Evolutionary conservation across 2,113 vertebrate genomes (phyloP), one percentile per base, ranked within the genome.

Genomic region (Pygoscelis adeliae): DNA sequence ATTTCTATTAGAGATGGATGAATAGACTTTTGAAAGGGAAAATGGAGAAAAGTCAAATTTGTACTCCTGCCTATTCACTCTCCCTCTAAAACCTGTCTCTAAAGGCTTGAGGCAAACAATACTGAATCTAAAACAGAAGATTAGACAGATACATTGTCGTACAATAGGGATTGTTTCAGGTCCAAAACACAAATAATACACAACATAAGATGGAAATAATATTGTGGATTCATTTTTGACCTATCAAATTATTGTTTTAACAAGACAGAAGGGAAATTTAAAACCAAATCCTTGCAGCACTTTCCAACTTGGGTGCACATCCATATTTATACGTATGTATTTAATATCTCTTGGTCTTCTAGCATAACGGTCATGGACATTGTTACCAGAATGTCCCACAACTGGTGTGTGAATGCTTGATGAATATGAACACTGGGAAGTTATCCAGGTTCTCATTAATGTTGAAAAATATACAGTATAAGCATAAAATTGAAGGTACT

Each of bases 1-100:
- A 72, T 40, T 97, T 94, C 61, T 72, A 25, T 94, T 47, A 89
- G 69, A 87, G 52, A 83, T 32, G 44, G 85, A 67, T 86, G 50
- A 97, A 92, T 47, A 80, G 63, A 82, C n/a, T 90, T 88, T 83
- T 90, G 74, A 94, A 92, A 81, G n/a, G 22, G 14, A 95, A 92
- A 89, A 86, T 0, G 71, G 32, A 56, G 80, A 74, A 83, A 66
- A 93, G 85, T 32, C 46, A 50, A 38, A 89, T 92, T 83, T 73
- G 15, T 77, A 23, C 85, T 85, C 58, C 36, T 83, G 53, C 30
- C 69, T 93, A 55, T 79, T 94, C 58, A 25, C 16, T n/a, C 32
- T 83, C 32, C 53, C 58, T 94, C 56, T 93, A 79, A 85, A 94
- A 55, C 25, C 47, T 71, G 66, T 78, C 50, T 72, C 61, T 83